Conservation (phyloP, 2,797 vertebrate species). For the Amphiprion clarkii region DNA sequence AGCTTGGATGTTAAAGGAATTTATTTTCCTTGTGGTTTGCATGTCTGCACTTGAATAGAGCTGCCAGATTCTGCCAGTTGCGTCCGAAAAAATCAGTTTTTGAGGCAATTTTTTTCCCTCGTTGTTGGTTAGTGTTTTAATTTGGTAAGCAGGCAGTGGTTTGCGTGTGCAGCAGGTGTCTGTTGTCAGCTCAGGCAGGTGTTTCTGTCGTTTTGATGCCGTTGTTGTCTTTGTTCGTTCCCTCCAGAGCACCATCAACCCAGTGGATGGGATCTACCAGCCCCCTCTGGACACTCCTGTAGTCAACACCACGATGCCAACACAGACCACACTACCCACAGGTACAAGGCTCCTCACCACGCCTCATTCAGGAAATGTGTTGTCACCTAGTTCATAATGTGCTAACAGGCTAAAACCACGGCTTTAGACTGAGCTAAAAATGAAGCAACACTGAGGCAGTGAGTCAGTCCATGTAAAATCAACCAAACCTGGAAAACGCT, state of each 20-base stretch:
- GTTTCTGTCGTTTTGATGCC: conserved; percentile 41
- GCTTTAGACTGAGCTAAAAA: too few relatives aligned
- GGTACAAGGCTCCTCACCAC: conserved; percentile 78
- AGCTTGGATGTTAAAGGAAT: background rate
- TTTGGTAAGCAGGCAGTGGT: conserved; percentile 47
- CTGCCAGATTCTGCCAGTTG: background rate
- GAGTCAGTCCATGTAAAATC: too few relatives aligned
- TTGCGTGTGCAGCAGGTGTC: conserved; percentile 3
- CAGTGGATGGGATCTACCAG: conserved; percentile 97
- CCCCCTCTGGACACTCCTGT: conserved; percentile 91
- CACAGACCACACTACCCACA: conserved; percentile 94
- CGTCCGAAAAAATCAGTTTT: background rate
- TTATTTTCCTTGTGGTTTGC: background rate
- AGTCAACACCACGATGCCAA: conserved; percentile 94
- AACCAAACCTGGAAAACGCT: too few relatives aligned
- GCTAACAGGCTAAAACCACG: too few relatives aligned
- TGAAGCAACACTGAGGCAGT: too few relatives aligned
- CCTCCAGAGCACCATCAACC: conserved; percentile 97
- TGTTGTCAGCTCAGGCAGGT: background rate
- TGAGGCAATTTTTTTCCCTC: too few relatives aligned
- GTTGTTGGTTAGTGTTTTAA: background rate
- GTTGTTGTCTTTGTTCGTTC: conserved; percentile 57
- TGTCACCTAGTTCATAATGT: background rate
- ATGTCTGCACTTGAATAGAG: background rate
- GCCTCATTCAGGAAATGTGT: background rate